A percentile compares a stretch with the other conserved stretches of the same genome.
phyloP scores from a whole-genome alignment of 2,888 invertebrate species.

The Dyspetes luteomarginatus region DNA sequence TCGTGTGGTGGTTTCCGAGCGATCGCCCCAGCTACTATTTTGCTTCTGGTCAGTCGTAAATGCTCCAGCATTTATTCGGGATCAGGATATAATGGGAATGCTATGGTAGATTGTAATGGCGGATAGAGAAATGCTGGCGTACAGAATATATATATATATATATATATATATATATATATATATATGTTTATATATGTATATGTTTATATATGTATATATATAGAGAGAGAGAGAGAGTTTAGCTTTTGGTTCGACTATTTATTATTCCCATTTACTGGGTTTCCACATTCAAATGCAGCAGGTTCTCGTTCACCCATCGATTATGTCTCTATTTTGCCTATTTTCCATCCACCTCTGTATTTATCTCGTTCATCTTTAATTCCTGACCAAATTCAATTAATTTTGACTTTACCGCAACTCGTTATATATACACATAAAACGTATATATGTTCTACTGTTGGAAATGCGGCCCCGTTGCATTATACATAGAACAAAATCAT shows the following conservation, averaged over 20 bases:
- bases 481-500: not conserved
- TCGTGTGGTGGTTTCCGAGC: constrained; percentile 40
- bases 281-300: constrained; percentile 25
- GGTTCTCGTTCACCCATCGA: constrained; percentile 49
- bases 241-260: constrained; percentile 39
- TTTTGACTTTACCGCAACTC: constrained; percentile 14
- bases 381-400: constrained; percentile 59
- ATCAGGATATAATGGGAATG: constrained; percentile 28
- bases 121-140: not conserved
- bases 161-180: not conserved
- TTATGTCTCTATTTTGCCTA: constrained; percentile 51
- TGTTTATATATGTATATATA: not conserved
- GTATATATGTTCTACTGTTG: not conserved
- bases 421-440: not conserved
- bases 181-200: no score
- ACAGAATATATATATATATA: constrained; percentile 3
- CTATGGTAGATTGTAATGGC: constrained; percentile 33
- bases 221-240: not conserved
- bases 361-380: constrained; percentile 59
- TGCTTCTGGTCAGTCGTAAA: constrained; percentile 55
- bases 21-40: constrained; percentile 18
- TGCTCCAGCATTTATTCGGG: constrained; percentile 44
- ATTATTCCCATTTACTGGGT: constrained; percentile 44
- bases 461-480: not conserved
- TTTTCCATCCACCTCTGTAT: constrained; percentile 20